Conservation (phyloP, 2,113 vertebrate genomes). For the Eolophus roseicapilla region DNA sequence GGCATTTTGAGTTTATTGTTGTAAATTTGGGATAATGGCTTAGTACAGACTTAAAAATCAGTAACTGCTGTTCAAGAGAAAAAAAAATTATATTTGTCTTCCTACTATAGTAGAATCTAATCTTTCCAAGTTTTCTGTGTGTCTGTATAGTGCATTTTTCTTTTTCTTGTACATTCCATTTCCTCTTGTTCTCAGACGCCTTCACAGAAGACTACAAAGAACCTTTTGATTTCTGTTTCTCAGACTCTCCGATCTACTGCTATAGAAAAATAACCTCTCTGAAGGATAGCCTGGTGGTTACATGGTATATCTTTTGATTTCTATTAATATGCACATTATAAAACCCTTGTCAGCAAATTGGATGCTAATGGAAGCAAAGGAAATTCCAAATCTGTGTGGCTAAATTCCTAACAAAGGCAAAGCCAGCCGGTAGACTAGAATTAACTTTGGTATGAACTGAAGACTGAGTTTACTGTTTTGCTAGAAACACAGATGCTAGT, state of each 20-base stretch:
- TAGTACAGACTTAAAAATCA: neutral
- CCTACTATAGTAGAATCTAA: neutral
- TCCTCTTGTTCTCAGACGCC: neutral
- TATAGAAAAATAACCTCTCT: neutral
- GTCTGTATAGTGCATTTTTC: neutral
- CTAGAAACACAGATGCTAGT: slow-evolving; percentile 8
- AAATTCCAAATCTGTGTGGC: accelerated
- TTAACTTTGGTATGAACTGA: neutral
- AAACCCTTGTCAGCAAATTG: neutral
- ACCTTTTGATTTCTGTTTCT: neutral
- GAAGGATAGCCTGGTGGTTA: neutral
- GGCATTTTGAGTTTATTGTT: neutral
- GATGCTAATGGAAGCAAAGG: neutral
- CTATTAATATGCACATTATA: neutral
- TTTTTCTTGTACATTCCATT: neutral
- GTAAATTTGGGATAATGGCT: neutral
- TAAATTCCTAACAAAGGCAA: neutral
- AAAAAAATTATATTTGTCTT: neutral
- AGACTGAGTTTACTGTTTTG: neutral
- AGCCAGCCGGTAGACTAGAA: neutral
- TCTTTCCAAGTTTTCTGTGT: neutral
- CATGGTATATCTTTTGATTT: neutral
- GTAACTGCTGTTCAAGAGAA: neutral
- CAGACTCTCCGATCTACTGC: neutral
- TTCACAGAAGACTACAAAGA: neutral